These are phyloP conservation scores for Apostichopus japonicus DNA, from an alignment of 35 echinoderm and acorn worm species.

Conservation along the genomic window DNA sequence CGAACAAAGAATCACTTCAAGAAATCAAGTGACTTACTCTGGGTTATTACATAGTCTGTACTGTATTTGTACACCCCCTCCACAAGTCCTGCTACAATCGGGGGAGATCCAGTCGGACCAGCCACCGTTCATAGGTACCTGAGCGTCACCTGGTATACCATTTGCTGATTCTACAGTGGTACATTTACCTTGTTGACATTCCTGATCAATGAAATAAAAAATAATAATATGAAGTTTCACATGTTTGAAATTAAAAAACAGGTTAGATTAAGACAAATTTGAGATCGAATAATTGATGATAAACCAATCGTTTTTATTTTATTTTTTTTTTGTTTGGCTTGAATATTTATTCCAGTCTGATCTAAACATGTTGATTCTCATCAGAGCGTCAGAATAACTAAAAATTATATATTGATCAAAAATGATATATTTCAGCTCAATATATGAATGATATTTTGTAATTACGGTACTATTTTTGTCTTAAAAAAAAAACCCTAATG, in stretches of 20 bases:
- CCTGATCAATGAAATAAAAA: neutral
- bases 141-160: neutral
- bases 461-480: no score
- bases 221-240: neutral
- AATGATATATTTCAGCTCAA: no score
- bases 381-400: no score
- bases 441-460: no score
- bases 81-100: constrained; percentile 1
- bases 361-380: no score
- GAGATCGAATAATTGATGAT: neutral
- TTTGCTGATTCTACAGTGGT: neutral
- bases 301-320: no score
- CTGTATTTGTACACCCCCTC: neutral
- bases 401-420: no score
- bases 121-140: neutral
- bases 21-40: neutral
- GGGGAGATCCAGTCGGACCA: neutral
- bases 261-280: neutral
- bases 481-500: no score
- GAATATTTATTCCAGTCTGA: no score
- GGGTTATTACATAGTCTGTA: constrained; percentile 1
- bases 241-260: neutral
- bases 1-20: neutral
- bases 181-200: neutral
- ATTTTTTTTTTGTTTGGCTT: no score